Conservation (phyloP, 1,140 invertebrate species). For the Helicoverpa zea region DNA sequence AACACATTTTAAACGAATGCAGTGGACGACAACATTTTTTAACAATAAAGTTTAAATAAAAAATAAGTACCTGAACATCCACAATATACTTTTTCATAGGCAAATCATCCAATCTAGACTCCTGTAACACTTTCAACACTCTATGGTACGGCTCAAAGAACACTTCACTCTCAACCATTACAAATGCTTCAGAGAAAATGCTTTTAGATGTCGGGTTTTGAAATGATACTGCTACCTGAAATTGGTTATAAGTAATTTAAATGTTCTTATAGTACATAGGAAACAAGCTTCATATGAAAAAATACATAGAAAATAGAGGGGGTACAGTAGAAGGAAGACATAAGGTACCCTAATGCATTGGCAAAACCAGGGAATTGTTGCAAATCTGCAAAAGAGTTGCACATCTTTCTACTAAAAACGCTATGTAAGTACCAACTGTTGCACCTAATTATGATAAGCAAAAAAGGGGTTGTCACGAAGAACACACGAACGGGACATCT, state of each 20-base stretch:
- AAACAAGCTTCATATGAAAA: not conserved
- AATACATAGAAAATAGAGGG: too few relatives aligned
- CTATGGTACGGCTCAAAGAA: constrained; percentile 91
- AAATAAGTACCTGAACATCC: constrained; percentile 79
- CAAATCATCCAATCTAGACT: constrained; percentile 83
- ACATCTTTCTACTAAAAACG: too few relatives aligned
- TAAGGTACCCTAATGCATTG: too few relatives aligned
- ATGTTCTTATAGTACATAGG: constrained; percentile 13
- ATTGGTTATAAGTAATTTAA: constrained; percentile 35
- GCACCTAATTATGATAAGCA: too few relatives aligned
- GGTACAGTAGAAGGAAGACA: too few relatives aligned
- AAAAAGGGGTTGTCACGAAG: too few relatives aligned
- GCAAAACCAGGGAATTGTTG: too few relatives aligned
- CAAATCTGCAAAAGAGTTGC: too few relatives aligned
- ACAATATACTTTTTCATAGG: constrained; percentile 90
- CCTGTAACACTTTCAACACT: constrained; percentile 88
- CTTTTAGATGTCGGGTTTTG: constrained; percentile 69
- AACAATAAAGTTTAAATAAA: not conserved
- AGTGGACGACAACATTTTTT: not conserved
- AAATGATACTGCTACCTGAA: constrained; percentile 76
- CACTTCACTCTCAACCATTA: constrained; percentile 90
- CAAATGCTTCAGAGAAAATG: constrained; percentile 65
- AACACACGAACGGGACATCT: too few relatives aligned
- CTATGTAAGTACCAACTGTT: too few relatives aligned
- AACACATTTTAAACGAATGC: too few relatives aligned